A percentile compares a stretch with the other conserved stretches of the same genome.
These are phyloP conservation scores for Brachypterus glaber DNA, from an alignment of 2,888 invertebrate species.

Conservation along the genomic window DNA sequence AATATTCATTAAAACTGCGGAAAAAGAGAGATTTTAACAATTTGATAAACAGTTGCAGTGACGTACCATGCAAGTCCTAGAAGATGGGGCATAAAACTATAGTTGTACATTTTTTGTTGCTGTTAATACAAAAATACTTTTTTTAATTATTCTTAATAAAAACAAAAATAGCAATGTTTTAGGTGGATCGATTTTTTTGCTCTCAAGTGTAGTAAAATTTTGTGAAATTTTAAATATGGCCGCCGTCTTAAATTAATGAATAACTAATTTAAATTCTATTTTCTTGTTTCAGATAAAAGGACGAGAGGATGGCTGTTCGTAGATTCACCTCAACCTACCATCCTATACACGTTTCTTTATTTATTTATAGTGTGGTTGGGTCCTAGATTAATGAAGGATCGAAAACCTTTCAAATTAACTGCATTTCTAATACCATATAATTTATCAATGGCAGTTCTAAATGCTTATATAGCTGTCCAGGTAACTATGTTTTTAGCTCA, in stretches of 20 bases:
- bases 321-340: slow-evolving; percentile 67
- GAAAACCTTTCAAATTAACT: slow-evolving; percentile 65
- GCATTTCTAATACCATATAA: slow-evolving; percentile 77
- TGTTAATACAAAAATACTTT: no score
- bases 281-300: slow-evolving; percentile 55
- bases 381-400: slow-evolving; percentile 70
- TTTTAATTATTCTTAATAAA: no score
- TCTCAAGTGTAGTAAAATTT: no score
- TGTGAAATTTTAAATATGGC: no score
- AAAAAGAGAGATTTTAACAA: no score
- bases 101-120: no score
- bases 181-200: no score
- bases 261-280: slow-evolving; percentile 5
- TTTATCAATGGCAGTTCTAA: slow-evolving; percentile 70
- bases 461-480: slow-evolving; percentile 75
- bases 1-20: no score
- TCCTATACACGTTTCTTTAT: slow-evolving; percentile 60
- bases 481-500: slow-evolving; percentile 43
- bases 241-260: neutral
- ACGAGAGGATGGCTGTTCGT: slow-evolving; percentile 80
- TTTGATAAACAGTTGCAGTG: no score
- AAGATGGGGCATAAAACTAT: no score
- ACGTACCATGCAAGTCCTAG: no score
- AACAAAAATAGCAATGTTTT: no score
- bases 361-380: slow-evolving; percentile 70